These are phyloP conservation scores for Ochotona princeps DNA, from an alignment of 2,113 vertebrate species.

Conservation along the genomic window DNA sequence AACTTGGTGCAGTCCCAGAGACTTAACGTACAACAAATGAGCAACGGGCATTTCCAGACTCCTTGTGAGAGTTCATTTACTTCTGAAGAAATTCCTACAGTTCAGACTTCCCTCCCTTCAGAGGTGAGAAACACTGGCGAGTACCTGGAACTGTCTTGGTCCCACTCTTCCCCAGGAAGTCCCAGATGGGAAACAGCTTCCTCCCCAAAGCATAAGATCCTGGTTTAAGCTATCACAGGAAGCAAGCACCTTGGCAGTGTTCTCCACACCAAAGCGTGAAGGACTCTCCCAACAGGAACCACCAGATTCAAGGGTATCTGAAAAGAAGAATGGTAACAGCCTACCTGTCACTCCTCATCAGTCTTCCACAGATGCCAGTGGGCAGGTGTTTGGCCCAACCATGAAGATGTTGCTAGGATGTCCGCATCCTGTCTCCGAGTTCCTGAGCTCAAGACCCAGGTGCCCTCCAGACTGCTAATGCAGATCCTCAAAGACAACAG, in stretches of 20 bases:
- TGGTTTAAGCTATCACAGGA: conserved; percentile 21
- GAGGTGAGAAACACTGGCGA: conserved; percentile 8
- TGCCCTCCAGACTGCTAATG: no score
- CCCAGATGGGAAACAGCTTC: not conserved
- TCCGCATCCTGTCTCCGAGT: no score
- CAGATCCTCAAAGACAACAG: no score
- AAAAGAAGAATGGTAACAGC: not conserved
- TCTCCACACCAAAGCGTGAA: not conserved
- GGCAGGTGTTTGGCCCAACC: no score
- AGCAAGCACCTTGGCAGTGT: not conserved
- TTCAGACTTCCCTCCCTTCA: conserved; percentile 4
- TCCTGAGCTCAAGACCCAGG: no score
- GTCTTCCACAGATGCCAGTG: not conserved
- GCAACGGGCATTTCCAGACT: not conserved
- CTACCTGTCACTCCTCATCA: not conserved
- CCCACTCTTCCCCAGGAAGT: not conserved
- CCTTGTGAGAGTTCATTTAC: not conserved
- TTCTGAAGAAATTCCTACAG: conserved; percentile 27
- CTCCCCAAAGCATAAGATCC: not conserved
- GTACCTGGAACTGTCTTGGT: not conserved
- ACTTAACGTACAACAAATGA: not conserved
- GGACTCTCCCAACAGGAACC: not conserved
- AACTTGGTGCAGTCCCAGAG: not conserved
- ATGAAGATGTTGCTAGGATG: no score
- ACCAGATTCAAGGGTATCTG: not conserved